Evolutionary conservation across 2,797 vertebrate genomes (phyloP).

Genomic region (Notolabrus celidotus): DNA sequence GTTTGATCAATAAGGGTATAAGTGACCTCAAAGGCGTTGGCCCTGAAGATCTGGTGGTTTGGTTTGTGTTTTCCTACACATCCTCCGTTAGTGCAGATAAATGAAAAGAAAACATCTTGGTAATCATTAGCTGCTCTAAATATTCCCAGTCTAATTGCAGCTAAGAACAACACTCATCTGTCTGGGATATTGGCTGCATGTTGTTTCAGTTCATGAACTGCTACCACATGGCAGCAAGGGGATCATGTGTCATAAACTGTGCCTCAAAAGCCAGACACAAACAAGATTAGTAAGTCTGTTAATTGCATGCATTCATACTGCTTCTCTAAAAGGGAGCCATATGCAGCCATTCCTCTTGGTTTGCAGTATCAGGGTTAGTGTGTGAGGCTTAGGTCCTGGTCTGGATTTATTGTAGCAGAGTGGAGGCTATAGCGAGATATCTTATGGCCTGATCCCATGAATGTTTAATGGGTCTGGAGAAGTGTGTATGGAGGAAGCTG

Average conservation of each 20-base stretch:
- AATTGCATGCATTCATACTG: background rate
- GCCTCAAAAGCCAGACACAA: conserved; percentile 9
- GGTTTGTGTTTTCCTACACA: background rate
- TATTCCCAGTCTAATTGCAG: conserved; percentile 19
- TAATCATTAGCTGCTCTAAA: conserved; percentile 4
- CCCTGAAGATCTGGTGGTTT: background rate
- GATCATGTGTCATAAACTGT: conserved; percentile 33
- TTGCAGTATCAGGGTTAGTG: conserved; percentile 25
- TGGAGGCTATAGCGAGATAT: conserved; percentile 69
- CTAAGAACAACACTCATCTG: conserved; percentile 11
- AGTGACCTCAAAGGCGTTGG: background rate
- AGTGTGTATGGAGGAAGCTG: conserved; percentile 75
- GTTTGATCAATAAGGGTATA: no score
- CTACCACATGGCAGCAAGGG: conserved; percentile 9
- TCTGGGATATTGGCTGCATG: conserved; percentile 7
- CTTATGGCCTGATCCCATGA: conserved; percentile 78
- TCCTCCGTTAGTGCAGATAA: background rate
- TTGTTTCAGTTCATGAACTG: conserved; percentile 19
- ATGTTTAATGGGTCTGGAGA: conserved; percentile 83
- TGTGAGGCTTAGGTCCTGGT: conserved; percentile 40
- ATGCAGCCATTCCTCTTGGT: conserved; percentile 1
- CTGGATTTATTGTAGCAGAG: conserved; percentile 67
- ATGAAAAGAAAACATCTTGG: conserved; percentile 5
- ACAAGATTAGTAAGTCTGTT: conserved; percentile 26
- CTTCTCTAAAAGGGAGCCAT: background rate